These are phyloP conservation scores for Tetragonula clypearis DNA, from an alignment of 1,140 invertebrate genomes.

Conservation along the genomic window DNA sequence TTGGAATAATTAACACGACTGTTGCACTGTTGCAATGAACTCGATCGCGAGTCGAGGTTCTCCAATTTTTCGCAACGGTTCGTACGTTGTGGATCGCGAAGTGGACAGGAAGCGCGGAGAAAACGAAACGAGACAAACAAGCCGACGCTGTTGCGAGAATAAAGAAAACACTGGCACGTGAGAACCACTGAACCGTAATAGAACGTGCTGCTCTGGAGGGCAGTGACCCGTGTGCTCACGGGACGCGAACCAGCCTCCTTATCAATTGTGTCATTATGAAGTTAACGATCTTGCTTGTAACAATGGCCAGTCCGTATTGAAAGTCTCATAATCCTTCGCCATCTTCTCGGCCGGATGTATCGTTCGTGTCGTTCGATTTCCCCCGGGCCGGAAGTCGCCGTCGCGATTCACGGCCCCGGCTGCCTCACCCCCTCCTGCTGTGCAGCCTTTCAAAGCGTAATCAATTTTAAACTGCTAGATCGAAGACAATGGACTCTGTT, in stretches of 20 bases:
- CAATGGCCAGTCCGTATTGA: slow-evolving; percentile 59
- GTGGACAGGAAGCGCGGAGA: neutral
- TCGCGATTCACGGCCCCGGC: slow-evolving; percentile 48
- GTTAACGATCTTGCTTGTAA: slow-evolving; percentile 70
- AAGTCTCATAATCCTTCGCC: slow-evolving; percentile 60
- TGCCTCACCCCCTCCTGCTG: neutral
- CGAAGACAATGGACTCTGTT: slow-evolving; percentile 29
- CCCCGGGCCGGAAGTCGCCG: slow-evolving; percentile 57
- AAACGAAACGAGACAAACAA: neutral
- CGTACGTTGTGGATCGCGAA: neutral
- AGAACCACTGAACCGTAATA: slow-evolving; percentile 61
- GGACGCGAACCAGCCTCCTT: slow-evolving; percentile 59
- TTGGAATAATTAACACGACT: neutral
- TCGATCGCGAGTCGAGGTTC: neutral
- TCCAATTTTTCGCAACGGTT: neutral
- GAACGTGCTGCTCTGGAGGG: slow-evolving; percentile 51
- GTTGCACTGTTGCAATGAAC: neutral
- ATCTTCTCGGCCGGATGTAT: slow-evolving; percentile 59
- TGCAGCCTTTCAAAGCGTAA: slow-evolving; percentile 47
- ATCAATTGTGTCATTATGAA: slow-evolving; percentile 72
- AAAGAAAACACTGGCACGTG: slow-evolving; percentile 32
- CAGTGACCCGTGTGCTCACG: slow-evolving; percentile 57
- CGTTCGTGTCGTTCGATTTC: slow-evolving; percentile 64
- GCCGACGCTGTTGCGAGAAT: neutral
- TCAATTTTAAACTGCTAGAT: slow-evolving; percentile 58